These are phyloP conservation scores for Pagrus major DNA, from an alignment of 2,113 vertebrate genomes.

Conservation along the genomic window DNA sequence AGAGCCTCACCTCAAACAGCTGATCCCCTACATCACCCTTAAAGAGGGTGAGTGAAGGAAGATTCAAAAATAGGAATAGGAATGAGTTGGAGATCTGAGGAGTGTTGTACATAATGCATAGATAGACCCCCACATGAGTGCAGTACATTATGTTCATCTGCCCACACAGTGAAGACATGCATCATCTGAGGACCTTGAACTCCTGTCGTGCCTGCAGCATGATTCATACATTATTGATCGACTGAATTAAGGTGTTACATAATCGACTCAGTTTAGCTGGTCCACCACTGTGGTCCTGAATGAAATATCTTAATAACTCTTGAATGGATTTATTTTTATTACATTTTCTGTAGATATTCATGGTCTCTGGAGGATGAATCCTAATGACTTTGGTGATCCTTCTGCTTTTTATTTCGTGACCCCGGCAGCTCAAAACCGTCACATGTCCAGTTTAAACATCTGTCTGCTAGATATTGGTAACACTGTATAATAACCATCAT, in stretches of 20 bases:
- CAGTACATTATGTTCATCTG: conserved; percentile 21
- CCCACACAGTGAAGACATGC: conserved; percentile 14
- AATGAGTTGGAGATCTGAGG: too few relatives aligned
- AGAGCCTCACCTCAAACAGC: conserved; percentile 12
- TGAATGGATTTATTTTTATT: background rate
- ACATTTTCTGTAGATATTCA: background rate
- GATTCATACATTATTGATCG: conserved; percentile 18
- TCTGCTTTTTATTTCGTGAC: background rate
- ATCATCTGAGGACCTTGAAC: conserved; percentile 9
- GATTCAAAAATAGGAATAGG: background rate
- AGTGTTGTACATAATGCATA: background rate
- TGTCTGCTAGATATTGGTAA: background rate
- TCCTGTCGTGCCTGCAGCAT: background rate
- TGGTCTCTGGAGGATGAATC: background rate
- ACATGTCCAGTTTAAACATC: background rate
- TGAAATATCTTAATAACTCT: background rate
- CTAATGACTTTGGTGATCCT: background rate
- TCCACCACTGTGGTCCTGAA: background rate
- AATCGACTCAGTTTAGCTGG: background rate
- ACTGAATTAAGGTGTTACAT: background rate
- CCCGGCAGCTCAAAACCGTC: background rate
- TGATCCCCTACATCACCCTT: conserved; percentile 1
- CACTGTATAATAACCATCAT: too few relatives aligned
- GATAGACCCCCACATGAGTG: background rate
- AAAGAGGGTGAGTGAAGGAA: conserved; percentile 10